These are phyloP conservation scores for Bedellia somnulentella DNA, from an alignment of 2,888 invertebrate species.

Conservation along the genomic window DNA sequence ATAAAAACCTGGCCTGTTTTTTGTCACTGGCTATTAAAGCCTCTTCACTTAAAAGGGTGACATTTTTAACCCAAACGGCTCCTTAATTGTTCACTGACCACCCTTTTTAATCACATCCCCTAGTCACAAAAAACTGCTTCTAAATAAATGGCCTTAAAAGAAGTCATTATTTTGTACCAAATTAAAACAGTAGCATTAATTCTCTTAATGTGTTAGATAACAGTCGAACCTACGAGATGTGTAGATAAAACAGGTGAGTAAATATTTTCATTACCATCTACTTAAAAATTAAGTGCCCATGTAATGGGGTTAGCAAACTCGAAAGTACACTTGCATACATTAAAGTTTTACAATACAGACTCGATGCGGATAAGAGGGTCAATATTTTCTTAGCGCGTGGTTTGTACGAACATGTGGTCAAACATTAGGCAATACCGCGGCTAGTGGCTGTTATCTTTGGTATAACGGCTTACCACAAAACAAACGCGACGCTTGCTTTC, in stretches of 20 bases:
- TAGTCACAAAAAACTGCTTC: conserved; percentile 39
- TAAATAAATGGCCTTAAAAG: conserved; percentile 46
- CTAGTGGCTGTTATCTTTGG: conserved; percentile 25
- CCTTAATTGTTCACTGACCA: conserved; percentile 55
- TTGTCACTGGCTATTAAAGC: conserved; percentile 31
- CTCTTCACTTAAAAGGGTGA: conserved; percentile 44
- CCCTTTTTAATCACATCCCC: conserved; percentile 29
- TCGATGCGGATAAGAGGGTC: conserved; percentile 48
- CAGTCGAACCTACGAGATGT: no score
- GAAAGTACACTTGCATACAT: conserved; percentile 37
- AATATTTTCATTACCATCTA: conserved; percentile 39
- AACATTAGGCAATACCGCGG: conserved; percentile 47
- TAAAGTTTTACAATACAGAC: conserved; percentile 37
- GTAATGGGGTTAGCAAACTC: conserved; percentile 50
- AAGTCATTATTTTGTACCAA: conserved; percentile 18
- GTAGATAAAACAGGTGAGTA: conserved; percentile 29
- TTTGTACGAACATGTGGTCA: conserved; percentile 49
- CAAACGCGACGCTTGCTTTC: conserved; percentile 34
- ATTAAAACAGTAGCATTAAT: conserved; percentile 27
- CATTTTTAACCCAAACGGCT: conserved; percentile 52
- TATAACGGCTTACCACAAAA: conserved; percentile 24
- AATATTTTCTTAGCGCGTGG: conserved; percentile 56
- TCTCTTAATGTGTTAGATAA: conserved; percentile 37
- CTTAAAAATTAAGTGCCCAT: conserved; percentile 32
- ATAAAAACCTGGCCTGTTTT: conserved; percentile 51